phyloP scores from a whole-genome alignment of 23 tunicate species.

The Trididemnum clinides region DNA sequence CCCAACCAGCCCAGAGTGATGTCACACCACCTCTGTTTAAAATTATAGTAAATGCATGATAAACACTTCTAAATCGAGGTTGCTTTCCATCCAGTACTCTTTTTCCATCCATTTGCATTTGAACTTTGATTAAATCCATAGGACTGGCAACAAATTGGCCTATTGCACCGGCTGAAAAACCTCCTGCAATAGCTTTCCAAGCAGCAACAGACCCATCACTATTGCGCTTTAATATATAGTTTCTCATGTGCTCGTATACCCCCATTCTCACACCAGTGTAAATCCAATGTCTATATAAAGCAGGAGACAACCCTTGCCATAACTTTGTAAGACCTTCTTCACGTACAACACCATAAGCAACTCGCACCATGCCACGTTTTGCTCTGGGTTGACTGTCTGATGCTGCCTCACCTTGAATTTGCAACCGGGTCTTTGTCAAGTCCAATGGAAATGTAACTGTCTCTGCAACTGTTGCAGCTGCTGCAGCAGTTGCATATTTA shows the following conservation, averaged over 20 bases:
- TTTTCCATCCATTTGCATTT: constrained; percentile 94
- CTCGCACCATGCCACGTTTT: constrained; percentile 70
- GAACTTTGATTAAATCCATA: constrained; percentile 93
- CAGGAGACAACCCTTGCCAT: constrained; percentile 86
- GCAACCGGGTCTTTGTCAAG: constrained; percentile 88
- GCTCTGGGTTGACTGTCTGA: constrained; percentile 12
- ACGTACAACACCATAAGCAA: constrained; percentile 56
- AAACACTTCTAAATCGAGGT: constrained; percentile 64
- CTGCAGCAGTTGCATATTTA: constrained; percentile 78
- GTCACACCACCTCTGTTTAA: constrained; percentile 61
- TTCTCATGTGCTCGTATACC: constrained; percentile 68
- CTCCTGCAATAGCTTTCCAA: constrained; percentile 79
- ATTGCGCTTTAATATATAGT: constrained; percentile 49
- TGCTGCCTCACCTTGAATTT: constrained; percentile 92
- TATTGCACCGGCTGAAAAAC: constrained; percentile 78
- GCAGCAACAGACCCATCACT: constrained; percentile 74
- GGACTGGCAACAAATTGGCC: constrained; percentile 97
- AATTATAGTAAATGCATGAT: constrained; percentile 41
- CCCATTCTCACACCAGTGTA: constrained; percentile 83
- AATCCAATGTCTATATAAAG: constrained; percentile 72
- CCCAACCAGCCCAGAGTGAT: constrained; percentile 92
- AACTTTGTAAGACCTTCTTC: constrained; percentile 79
- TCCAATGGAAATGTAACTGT: constrained; percentile 88
- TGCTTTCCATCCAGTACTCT: constrained; percentile 73
- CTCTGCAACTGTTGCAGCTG: constrained; percentile 42